phyloP scores from a whole-genome alignment of 2,888 invertebrate species.

The Clostera curtula region DNA sequence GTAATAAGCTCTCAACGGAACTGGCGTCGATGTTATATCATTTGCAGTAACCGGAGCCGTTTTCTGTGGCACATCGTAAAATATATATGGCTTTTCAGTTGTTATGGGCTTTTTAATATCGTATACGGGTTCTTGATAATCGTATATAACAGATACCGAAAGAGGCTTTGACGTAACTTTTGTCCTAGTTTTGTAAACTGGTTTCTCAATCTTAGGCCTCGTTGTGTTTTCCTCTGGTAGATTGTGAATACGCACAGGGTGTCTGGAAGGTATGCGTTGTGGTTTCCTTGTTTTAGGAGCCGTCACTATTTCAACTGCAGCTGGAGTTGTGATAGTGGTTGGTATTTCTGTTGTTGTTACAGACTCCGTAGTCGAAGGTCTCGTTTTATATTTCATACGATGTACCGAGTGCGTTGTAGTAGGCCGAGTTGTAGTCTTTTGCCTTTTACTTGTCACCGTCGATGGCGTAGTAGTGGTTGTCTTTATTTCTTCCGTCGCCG shows the following conservation, averaged over 20 bases:
- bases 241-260: conserved; percentile 60
- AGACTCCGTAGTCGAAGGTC: conserved; percentile 54
- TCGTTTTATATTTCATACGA: conserved; percentile 56
- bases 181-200: conserved; percentile 60
- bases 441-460: conserved; percentile 33
- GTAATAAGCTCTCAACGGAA: conserved; percentile 78
- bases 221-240: conserved; percentile 50
- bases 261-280: conserved; percentile 58
- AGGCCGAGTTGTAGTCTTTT: conserved; percentile 49
- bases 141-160: conserved; percentile 65
- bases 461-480: conserved; percentile 42
- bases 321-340: conserved; percentile 50
- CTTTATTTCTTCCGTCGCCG: conserved; percentile 42
- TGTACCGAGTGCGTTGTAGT: conserved; percentile 42
- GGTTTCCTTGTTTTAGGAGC: conserved; percentile 52
- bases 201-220: conserved; percentile 60
- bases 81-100: conserved; percentile 64
- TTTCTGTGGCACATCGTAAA: conserved; percentile 68
- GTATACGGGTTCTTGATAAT: conserved; percentile 61
- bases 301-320: conserved; percentile 54
- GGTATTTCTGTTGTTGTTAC: conserved; percentile 55
- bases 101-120: conserved; percentile 58
- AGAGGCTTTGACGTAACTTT: conserved; percentile 66
- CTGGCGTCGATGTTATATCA: conserved; percentile 74
- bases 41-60: conserved; percentile 38